Base-by-base conservation (phyloP, 2,888 invertebrate species). In the Pristionchus maxplancki region DNA sequence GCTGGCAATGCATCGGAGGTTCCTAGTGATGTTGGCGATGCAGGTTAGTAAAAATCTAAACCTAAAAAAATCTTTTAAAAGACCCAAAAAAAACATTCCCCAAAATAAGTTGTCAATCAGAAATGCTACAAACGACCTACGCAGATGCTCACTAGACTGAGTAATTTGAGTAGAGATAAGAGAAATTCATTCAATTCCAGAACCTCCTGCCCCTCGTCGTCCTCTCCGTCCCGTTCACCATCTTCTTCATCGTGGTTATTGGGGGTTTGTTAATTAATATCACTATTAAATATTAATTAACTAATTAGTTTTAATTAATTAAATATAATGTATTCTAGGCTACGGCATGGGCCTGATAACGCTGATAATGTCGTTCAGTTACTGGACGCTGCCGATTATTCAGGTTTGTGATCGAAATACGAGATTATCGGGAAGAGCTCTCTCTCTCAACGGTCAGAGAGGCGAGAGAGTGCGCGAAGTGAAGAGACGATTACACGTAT, bases 301-400 rank as follows among this genome's bases (percentile, higher is more conserved):
- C 6, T 53, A 53, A 15, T 53, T 53, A 53, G n/a, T n/a, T 11
- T 53, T 58, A 58, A 58, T 58, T 58, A 58, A 58, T 24, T 58
- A 15, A 24, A 1, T 58, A 24, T n/a, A n/a, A n/a, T n/a, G n/a
- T n/a, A 58, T 58, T 58, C 58, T 5, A 58, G 58, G 58, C n/a
- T 58, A 58, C 58, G 58, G 58, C 1, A 78, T 78, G 78, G 78
- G 78, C 9, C 44, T 78, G 44, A 48, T 40, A 28, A 44, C 78
- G n/a, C 78, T 78, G n/a, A 44, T 78, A 0, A 28, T 78, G 78
- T 28, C 78, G 0, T 78, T 78, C 48, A 78, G 78, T 28, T 78
- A 78, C 78, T 78, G 78, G 78, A 44, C 44, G 3, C 78, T 78
- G 40, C 78, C 78, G n/a, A 78, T 78, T 40, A 78, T 78, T 48